A percentile compares a stretch with the other conserved stretches of the same genome.
Conservation (phyloP, 2,113 vertebrate genomes). For the Xiphophorus couchianus region DNA sequence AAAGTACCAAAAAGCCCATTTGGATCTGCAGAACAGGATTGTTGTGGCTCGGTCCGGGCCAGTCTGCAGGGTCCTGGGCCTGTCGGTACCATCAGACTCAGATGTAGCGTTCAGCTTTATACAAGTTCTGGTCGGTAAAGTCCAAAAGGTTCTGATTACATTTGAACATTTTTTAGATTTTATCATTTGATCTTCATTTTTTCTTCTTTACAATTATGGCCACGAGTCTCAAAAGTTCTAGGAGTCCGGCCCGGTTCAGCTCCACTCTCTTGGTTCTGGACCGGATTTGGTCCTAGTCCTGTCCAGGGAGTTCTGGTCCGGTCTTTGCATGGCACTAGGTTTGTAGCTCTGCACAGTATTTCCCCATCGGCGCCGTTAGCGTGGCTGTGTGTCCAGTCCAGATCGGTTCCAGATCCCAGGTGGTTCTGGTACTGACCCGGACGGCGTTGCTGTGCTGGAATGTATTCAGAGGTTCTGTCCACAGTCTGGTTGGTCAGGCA, state of each 20-base stretch:
- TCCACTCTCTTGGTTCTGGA: conserved; percentile 32
- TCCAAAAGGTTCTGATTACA: conserved; percentile 65
- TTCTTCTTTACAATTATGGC: conserved; percentile 72
- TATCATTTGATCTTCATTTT: conserved; percentile 46
- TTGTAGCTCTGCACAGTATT: conserved; percentile 74
- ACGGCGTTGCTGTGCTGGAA: conserved; percentile 69
- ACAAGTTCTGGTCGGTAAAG: conserved; percentile 58
- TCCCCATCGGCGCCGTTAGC: conserved; percentile 54
- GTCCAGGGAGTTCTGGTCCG: conserved; percentile 58
- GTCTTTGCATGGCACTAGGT: conserved; percentile 71
- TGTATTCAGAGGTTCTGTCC: conserved; percentile 67
- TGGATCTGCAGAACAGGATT: background rate
- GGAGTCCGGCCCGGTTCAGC: conserved; percentile 43
- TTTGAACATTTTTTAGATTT: conserved; percentile 58
- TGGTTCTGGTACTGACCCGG: conserved; percentile 52
- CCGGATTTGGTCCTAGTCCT: conserved; percentile 66
- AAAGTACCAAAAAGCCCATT: conserved; percentile 33
- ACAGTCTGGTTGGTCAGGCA: conserved; percentile 76
- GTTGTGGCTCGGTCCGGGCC: background rate
- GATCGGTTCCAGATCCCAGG: conserved; percentile 7
- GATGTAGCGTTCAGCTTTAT: conserved; percentile 59
- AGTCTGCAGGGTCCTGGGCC: background rate
- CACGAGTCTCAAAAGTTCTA: conserved; percentile 67
- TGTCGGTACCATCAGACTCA: conserved; percentile 9
- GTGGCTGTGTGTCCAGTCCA: conserved; percentile 56